Evolutionary conservation across 2,797 vertebrate genomes (phyloP), one percentile per base, ranked within the genome.

Genomic region (Phrynocephalus guinanensis): DNA sequence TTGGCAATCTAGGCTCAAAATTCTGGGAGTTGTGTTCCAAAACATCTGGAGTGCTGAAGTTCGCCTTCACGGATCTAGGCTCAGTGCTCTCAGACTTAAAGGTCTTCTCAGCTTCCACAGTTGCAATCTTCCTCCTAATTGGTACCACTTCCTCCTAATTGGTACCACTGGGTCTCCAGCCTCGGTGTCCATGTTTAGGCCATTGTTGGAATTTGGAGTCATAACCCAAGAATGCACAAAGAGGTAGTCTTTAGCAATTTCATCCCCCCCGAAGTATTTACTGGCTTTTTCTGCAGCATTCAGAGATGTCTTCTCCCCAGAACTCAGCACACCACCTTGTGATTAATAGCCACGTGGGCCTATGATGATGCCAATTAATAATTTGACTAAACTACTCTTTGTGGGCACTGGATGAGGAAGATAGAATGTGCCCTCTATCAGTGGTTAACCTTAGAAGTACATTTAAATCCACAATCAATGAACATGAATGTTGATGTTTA

Each of bases 401-500:
- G 87, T 88, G 87, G 71, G 44, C 71, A 86, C 77, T 90, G 82
- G 91, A 63, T 88, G 84, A 91, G 52, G 85, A 92, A 89, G 92
- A 89, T 87, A 77, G 80, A 93, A 70, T 91, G 33, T 73, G n/a
- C 82, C 83, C 82, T 90, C 76, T 50, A 91, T 93, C 89, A 86
- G 92, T 91, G 94, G 92, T 93, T 93, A 94, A 83, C 80, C 93
- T 91, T 91, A 88, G 82, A 90, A 89, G 80, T 82, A 91, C 87
- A 92, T 87, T 94, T 93, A 92, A 93, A 93, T 94, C 90, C 88
- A 94, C 91, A 94, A 95, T 95, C 93, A 93, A 93, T 95, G 91
- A 85, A 79, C 84, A 88, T 1, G 10, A 56, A 85, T 79, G 88
- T 88, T 86, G 50, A 75, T 79, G 85, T 93, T 93, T 94, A 94